A percentile compares a stretch with the other conserved stretches of the same genome.
Conservation (phyloP, 2,797 vertebrate genomes). For the Notoglanidium macrostoma region DNA sequence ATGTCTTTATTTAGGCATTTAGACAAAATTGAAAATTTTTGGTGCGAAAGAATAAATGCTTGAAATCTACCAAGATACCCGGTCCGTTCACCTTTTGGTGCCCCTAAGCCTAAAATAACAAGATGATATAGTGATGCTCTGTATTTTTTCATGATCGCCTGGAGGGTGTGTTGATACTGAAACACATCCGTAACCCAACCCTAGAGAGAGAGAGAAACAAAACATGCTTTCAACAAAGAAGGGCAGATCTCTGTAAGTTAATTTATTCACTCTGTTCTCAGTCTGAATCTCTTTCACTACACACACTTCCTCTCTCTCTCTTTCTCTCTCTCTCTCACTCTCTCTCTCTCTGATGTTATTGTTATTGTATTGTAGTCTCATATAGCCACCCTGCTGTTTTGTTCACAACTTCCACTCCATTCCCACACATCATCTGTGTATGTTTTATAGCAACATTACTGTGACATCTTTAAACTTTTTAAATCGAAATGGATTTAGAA, state of each 20-base stretch:
- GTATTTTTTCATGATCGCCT: not conserved
- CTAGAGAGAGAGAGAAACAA: not conserved
- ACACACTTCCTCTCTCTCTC: not conserved
- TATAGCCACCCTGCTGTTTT: not conserved
- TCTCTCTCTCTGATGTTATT: not conserved
- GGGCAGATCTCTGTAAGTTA: not conserved
- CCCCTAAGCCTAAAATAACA: not conserved
- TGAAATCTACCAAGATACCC: no score
- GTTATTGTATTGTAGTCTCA: not conserved
- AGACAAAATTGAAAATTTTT: not conserved
- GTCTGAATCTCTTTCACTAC: not conserved
- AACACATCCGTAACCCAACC: not conserved
- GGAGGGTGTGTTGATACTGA: constrained; percentile 2
- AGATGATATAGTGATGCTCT: not conserved
- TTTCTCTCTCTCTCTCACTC: not conserved
- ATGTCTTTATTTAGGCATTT: not conserved
- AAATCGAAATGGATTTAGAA: not conserved
- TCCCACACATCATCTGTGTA: not conserved
- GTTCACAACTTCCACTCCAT: not conserved
- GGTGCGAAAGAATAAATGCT: not conserved
- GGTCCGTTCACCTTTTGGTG: not conserved
- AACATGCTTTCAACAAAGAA: constrained; percentile 10
- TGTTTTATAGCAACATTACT: not conserved
- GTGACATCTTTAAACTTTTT: not conserved
- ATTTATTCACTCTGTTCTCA: not conserved